Percentiles rank a stretch among this genome's conserved stretches.
These are phyloP conservation scores for Thyatira batis DNA, from an alignment of 2,888 invertebrate genomes.

Conservation along the genomic window DNA sequence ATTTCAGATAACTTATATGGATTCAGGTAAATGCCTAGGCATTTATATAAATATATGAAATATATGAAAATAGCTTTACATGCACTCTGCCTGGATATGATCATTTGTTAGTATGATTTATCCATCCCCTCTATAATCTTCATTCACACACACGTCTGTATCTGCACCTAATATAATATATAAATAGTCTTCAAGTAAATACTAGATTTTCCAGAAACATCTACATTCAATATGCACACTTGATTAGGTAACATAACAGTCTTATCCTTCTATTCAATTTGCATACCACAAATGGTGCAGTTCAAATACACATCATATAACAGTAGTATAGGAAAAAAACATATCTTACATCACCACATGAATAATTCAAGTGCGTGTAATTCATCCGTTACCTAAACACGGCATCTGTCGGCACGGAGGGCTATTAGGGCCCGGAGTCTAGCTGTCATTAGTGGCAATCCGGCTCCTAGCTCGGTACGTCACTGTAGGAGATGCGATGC, in stretches of 20 bases:
- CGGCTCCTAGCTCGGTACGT: conserved; percentile 24
- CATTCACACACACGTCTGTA: background rate
- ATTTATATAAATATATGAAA: too few species aligned
- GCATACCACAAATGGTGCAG: conserved; percentile 11
- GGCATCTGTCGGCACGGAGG: conserved; percentile 40
- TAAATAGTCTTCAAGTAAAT: background rate
- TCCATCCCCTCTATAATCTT: too few species aligned
- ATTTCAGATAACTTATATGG: background rate
- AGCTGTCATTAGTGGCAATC: conserved; percentile 42
- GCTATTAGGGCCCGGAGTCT: conserved; percentile 40
- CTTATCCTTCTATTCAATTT: background rate
- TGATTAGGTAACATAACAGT: background rate
- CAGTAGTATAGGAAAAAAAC: background rate
- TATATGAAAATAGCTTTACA: too few species aligned
- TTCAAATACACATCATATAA: background rate
- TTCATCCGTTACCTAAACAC: conserved; percentile 26
- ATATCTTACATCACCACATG: conserved; percentile 25
- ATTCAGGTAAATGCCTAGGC: background rate
- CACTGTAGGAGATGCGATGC: background rate
- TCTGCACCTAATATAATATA: background rate
- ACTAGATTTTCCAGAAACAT: background rate
- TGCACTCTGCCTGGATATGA: too few species aligned
- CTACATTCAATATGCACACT: background rate
- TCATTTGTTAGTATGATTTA: too few species aligned
- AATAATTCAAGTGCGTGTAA: conserved; percentile 29